phyloP scores from a whole-genome alignment of 2,888 invertebrate species.

The Pristionchus entomophagus region DNA sequence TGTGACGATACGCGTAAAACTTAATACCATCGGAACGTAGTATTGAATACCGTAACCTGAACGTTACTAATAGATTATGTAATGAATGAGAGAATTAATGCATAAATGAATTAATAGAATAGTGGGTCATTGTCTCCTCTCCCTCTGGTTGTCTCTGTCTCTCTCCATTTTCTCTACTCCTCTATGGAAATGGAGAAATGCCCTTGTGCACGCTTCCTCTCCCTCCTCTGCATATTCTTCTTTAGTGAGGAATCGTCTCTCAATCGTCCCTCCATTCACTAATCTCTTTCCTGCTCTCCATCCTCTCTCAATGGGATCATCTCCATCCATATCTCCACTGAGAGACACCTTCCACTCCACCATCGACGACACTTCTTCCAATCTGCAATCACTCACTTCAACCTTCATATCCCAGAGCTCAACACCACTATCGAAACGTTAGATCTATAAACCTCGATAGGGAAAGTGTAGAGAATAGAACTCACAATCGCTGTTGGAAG shows the following conservation, averaged over 20 bases:
- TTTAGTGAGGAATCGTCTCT: slow-evolving; percentile 31
- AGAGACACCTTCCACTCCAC: slow-evolving; percentile 53
- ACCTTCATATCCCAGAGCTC: not conserved
- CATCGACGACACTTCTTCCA: slow-evolving; percentile 54
- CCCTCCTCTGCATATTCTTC: slow-evolving; percentile 68
- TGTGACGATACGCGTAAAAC: not conserved
- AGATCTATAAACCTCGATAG: not conserved
- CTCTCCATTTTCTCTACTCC: no score
- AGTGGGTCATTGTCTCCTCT: not conserved
- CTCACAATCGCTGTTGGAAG: slow-evolving; percentile 84
- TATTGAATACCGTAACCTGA: not conserved
- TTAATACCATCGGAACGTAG: slow-evolving; percentile 1
- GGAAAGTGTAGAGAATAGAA: not conserved
- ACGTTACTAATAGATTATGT: not conserved
- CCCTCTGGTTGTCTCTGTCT: not conserved
- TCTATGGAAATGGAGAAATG: slow-evolving; percentile 50
- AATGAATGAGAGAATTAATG: not conserved
- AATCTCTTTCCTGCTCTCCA: slow-evolving; percentile 56
- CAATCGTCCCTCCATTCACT: slow-evolving; percentile 29
- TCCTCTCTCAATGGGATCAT: slow-evolving; percentile 61
- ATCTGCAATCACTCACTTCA: slow-evolving; percentile 47
- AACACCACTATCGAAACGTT: not conserved
- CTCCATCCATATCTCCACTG: slow-evolving; percentile 41
- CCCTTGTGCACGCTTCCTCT: slow-evolving; percentile 52
- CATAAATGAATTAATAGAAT: not conserved